Conservation (phyloP, 92 coral and sea anemone genomes). For the Muricea muricata region DNA sequence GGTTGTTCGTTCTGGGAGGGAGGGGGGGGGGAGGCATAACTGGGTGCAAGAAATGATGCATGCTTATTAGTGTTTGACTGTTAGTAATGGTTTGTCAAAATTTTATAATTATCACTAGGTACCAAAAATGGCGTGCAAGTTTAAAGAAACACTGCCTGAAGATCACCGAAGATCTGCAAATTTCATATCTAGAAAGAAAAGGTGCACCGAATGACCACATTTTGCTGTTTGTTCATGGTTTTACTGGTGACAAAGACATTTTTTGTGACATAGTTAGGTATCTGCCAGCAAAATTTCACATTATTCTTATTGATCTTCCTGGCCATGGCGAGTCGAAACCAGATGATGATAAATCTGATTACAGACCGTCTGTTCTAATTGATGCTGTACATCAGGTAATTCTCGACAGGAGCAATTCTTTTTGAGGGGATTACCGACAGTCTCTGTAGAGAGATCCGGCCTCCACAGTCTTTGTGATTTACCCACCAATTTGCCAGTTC, state of each 20-base stretch:
- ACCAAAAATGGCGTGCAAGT: slow-evolving; percentile 4
- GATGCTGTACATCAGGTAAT: slow-evolving; percentile 87
- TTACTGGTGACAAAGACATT: slow-evolving; percentile 76
- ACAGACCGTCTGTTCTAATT: slow-evolving; percentile 73
- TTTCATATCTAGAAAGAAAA: slow-evolving; percentile 31
- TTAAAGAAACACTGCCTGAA: slow-evolving; percentile 7
- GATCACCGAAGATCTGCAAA: slow-evolving; percentile 13
- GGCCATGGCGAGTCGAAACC: slow-evolving; percentile 94
- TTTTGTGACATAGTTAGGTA: slow-evolving; percentile 76
- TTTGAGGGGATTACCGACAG: no score
- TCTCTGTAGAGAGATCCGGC: no score
- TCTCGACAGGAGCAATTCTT: no score
- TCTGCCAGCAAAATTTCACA: slow-evolving; percentile 72
- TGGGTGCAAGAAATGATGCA: no score
- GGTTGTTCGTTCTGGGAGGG: no score
- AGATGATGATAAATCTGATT: slow-evolving; percentile 69
- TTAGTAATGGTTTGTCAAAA: no score
- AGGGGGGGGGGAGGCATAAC: no score
- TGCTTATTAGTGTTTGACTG: no score
- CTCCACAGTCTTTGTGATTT: no score
- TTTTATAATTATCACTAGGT: background rate
- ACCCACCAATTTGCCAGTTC: no score
- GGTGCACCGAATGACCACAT: background rate
- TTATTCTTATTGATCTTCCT: slow-evolving; percentile 87
- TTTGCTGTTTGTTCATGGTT: slow-evolving; percentile 77